Percentiles rank a stretch among this genome's conserved stretches.
Conservation (phyloP, 2,113 vertebrate species). For the Leptocoma aspasia region DNA sequence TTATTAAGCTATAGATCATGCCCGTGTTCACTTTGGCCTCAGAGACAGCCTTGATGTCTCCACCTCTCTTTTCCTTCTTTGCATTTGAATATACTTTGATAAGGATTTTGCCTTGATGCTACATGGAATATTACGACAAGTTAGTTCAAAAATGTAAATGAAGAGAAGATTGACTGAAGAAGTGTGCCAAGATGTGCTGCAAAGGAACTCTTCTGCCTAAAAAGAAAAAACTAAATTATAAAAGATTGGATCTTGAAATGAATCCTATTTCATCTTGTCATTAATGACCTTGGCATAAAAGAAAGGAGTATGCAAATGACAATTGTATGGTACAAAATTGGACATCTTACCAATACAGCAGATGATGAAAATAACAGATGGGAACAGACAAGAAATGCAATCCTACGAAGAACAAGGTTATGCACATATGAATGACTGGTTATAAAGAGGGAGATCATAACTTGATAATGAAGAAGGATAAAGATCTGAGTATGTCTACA, state of each 20-base stretch:
- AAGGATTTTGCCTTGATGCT: neutral
- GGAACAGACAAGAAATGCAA: neutral
- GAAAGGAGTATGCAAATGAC: neutral
- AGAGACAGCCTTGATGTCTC: neutral
- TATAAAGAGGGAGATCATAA: neutral
- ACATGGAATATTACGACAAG: neutral
- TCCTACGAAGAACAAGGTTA: neutral
- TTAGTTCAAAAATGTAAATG: neutral
- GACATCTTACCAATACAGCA: neutral
- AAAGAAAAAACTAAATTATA: neutral
- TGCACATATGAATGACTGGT: accelerated
- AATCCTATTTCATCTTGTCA: neutral
- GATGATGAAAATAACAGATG: neutral
- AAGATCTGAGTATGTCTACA: neutral
- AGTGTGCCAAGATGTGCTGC: neutral
- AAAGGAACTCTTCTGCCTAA: neutral
- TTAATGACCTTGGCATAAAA: neutral
- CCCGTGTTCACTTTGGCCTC: neutral
- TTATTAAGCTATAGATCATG: neutral
- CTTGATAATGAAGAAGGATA: neutral
- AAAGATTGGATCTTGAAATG: neutral
- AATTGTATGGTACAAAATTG: neutral
- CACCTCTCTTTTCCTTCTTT: neutral
- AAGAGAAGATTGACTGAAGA: neutral
- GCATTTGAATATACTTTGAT: neutral